Percentiles rank a stretch among this genome's conserved stretches.
These are phyloP conservation scores for Homarus gammarus DNA, from an alignment of 2,888 invertebrate genomes.

Conservation along the genomic window DNA sequence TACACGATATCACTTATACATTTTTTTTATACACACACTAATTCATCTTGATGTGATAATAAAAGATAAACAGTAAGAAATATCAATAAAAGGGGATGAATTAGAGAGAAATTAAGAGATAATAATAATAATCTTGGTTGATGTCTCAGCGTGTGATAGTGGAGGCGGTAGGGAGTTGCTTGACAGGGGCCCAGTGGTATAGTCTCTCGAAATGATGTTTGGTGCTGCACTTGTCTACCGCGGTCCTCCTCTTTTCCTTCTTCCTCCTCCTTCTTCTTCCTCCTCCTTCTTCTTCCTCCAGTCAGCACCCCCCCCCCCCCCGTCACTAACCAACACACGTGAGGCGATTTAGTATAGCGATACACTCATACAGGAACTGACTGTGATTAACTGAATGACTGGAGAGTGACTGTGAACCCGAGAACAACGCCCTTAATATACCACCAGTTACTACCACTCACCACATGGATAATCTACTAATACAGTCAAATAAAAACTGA, in stretches of 20 bases:
- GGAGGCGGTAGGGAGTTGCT: conserved; percentile 35
- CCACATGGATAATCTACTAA: too few species aligned
- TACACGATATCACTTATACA: not conserved
- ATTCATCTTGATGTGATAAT: not conserved
- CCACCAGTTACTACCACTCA: too few species aligned
- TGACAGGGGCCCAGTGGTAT: conserved; percentile 33
- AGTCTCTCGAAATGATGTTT: conserved; percentile 25
- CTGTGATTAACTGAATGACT: too few species aligned
- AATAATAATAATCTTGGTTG: not conserved
- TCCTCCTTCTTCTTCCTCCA: not conserved
- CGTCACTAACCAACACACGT: not conserved
- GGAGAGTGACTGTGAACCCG: too few species aligned
- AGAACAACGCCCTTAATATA: too few species aligned
- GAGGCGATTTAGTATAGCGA: not conserved
- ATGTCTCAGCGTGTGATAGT: conserved; percentile 23
- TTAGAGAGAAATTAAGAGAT: not conserved
- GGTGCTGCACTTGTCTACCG: conserved; percentile 34
- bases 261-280: too few species aligned
- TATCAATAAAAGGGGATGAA: not conserved
- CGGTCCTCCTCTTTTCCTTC: not conserved
- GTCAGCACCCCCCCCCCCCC: not conserved
- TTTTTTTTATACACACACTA: not conserved
- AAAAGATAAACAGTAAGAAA: not conserved
- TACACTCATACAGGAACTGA: not conserved
- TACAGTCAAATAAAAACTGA: too few species aligned